These are phyloP conservation scores for Drosophila anceps DNA, from an alignment of 2,888 invertebrate genomes.

Conservation along the genomic window DNA sequence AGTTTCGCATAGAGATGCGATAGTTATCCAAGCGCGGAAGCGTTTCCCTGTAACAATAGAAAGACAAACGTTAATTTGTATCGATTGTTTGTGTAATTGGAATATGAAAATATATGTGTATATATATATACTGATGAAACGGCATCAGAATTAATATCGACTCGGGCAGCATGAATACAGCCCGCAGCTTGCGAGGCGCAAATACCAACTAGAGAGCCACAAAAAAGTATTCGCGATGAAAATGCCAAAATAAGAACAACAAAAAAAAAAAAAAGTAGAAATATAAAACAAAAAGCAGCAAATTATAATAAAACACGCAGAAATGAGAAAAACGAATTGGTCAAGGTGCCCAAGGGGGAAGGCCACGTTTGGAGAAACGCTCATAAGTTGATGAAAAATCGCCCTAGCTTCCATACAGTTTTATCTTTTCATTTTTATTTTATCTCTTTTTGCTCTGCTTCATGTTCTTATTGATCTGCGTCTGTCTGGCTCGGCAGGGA, in stretches of 20 bases:
- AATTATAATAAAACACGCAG: constrained; percentile 62
- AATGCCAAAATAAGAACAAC: constrained; percentile 22
- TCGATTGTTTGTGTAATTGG: not conserved
- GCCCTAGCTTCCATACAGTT: constrained; percentile 30
- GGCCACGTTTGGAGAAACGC: constrained; percentile 37
- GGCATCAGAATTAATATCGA: constrained; percentile 66
- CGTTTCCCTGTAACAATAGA: constrained; percentile 87
- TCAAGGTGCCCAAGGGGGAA: constrained; percentile 54
- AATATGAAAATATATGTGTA: constrained; percentile 3
- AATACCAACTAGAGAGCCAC: constrained; percentile 55
- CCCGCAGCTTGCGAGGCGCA: constrained; percentile 60
- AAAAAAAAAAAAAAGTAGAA: constrained; percentile 1
- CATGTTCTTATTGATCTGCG: constrained; percentile 35
- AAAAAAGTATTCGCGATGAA: constrained; percentile 34
- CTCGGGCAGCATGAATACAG: constrained; percentile 68
- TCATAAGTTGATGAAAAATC: constrained; percentile 48
- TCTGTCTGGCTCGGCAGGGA: constrained; percentile 32
- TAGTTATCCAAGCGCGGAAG: constrained; percentile 94
- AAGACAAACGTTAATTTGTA: constrained; percentile 8
- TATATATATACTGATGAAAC: constrained; percentile 75
- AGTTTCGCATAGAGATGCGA: constrained; percentile 90
- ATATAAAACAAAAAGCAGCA: constrained; percentile 8
- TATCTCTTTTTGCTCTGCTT: constrained; percentile 10
- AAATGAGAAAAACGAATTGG: constrained; percentile 40
- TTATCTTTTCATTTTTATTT: constrained; percentile 15